Conservation (phyloP, 2,113 vertebrate species). For the Pseudolaguvia tuberculata region DNA sequence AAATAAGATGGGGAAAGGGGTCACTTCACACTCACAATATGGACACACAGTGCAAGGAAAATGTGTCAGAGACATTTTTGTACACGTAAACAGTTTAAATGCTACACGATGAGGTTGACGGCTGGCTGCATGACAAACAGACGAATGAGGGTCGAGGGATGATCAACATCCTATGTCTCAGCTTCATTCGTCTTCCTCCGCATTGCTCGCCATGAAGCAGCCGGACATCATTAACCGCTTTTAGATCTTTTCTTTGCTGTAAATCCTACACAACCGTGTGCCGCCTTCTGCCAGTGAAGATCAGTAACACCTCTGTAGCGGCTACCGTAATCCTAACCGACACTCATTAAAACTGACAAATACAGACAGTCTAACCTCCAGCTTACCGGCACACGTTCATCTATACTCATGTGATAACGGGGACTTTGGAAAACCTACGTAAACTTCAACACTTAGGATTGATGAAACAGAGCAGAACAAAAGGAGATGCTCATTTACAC, state of each 20-base stretch:
- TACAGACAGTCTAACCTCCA: accelerated
- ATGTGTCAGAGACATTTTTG: neutral
- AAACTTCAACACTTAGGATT: conserved; percentile 50
- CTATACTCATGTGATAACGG: neutral
- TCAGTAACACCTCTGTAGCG: too few species aligned
- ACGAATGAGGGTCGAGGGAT: conserved; percentile 24
- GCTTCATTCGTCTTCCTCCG: conserved; percentile 59
- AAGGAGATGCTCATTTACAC: conserved; percentile 55
- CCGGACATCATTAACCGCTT: neutral
- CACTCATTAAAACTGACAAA: neutral
- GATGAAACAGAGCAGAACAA: conserved; percentile 53
- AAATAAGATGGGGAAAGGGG: neutral
- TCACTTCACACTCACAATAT: neutral
- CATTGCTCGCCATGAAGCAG: conserved; percentile 36
- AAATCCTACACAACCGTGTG: neutral
- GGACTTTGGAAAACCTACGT: conserved; percentile 58
- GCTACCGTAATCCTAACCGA: neutral
- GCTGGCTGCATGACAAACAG: conserved; percentile 48
- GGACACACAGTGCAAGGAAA: neutral
- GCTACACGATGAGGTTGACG: neutral
- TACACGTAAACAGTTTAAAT: neutral
- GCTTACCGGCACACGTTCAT: neutral
- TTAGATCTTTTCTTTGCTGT: too few species aligned
- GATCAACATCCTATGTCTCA: conserved; percentile 26
- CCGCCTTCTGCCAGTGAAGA: too few species aligned